These are phyloP conservation scores for Tragelaphus buxtoni DNA, from an alignment of 2,113 vertebrate species.

Conservation along the genomic window DNA sequence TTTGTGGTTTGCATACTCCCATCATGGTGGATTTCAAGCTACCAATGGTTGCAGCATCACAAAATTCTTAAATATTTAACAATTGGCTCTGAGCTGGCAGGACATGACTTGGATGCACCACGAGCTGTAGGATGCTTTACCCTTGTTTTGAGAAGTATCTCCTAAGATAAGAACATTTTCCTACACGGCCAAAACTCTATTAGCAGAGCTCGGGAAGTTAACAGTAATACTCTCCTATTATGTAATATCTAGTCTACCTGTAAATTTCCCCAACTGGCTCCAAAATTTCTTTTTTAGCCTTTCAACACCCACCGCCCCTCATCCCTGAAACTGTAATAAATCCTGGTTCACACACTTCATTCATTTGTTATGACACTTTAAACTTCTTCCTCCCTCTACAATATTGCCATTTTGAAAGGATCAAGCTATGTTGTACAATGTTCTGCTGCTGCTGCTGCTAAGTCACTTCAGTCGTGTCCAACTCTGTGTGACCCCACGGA, in stretches of 20 bases:
- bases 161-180: background rate
- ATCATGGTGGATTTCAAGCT: background rate
- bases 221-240: background rate
- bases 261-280: background rate
- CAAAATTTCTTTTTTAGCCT: background rate
- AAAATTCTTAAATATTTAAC: background rate
- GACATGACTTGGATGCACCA: background rate
- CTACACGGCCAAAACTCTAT: background rate
- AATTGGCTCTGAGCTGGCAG: background rate
- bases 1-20: background rate
- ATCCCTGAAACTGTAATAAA: background rate
- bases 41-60: background rate
- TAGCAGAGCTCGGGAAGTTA: background rate
- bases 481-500: too few relatives aligned
- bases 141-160: background rate
- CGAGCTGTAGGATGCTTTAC: background rate
- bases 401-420: background rate
- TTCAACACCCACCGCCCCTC: background rate
- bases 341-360: background rate
- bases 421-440: background rate
- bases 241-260: background rate
- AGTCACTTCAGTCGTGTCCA: fast-evolving
- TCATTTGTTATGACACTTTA: background rate
- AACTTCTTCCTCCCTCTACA: background rate
- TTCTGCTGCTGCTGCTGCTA: background rate